phyloP scores from a whole-genome alignment of 2,797 vertebrate genomes.

The Neostethus bicornis region DNA sequence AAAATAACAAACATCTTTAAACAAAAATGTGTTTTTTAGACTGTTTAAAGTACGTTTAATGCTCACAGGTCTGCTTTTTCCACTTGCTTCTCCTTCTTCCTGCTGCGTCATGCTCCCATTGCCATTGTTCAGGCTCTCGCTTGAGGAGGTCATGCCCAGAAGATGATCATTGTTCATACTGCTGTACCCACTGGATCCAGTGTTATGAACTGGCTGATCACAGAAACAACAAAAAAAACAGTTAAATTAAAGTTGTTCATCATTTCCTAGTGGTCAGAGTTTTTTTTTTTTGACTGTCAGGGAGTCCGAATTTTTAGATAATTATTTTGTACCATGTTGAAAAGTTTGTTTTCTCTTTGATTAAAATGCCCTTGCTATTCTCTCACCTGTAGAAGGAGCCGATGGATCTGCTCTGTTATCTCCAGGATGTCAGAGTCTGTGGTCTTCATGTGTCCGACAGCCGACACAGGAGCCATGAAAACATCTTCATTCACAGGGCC shows the following conservation, averaged over 20 bases:
- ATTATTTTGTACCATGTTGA: background rate
- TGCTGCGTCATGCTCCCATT: slow-evolving; percentile 57
- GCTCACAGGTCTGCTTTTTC: slow-evolving; percentile 84
- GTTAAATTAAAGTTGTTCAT: slow-evolving; percentile 1
- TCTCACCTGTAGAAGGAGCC: slow-evolving; percentile 89
- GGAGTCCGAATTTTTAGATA: background rate
- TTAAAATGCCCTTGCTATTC: background rate
- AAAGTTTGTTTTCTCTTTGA: slow-evolving; percentile 3
- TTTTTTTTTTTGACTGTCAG: background rate
- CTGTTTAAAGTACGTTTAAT: background rate
- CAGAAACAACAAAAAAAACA: slow-evolving; percentile 19
- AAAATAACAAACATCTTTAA: background rate
- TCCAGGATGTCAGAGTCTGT: slow-evolving; percentile 86
- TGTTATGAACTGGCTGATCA: slow-evolving; percentile 89
- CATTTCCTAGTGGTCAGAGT: background rate
- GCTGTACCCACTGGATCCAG: slow-evolving; percentile 89
- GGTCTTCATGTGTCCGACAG: slow-evolving; percentile 77
- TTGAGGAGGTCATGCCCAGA: slow-evolving; percentile 88
- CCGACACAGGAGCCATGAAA: slow-evolving; percentile 79
- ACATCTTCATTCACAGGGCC: slow-evolving; percentile 96
- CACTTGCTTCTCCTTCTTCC: slow-evolving; percentile 74
- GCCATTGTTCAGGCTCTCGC: slow-evolving; percentile 85
- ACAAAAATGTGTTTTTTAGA: too few relatives aligned
- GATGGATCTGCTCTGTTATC: slow-evolving; percentile 93
- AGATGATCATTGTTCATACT: slow-evolving; percentile 88